Conservation (phyloP, 2,113 vertebrate species). For the Cheirogaleus medius region DNA sequence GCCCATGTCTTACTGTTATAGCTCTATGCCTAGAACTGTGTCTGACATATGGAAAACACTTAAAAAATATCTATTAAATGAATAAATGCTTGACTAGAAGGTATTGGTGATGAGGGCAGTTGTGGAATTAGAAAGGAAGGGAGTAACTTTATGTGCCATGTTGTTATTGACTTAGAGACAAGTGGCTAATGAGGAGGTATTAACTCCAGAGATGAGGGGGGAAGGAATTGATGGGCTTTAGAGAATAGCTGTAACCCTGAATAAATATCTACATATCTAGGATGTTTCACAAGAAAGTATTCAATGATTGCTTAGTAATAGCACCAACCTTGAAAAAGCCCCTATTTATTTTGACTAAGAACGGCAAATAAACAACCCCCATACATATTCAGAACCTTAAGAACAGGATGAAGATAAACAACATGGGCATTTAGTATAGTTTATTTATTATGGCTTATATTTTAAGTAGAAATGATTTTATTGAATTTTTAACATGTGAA, state of each 20-base stretch:
- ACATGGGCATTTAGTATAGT: background rate
- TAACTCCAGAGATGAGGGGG: background rate
- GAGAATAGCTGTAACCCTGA: background rate
- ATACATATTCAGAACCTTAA: background rate
- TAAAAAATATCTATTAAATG: background rate
- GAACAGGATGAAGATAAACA: background rate
- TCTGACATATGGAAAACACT: background rate
- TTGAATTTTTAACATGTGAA: conserved; percentile 9
- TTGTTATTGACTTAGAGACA: background rate
- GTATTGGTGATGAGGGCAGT: background rate
- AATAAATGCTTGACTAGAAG: background rate
- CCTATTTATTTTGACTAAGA: conserved; percentile 8
- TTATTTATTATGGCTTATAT: background rate
- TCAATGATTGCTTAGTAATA: background rate
- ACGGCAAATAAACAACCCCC: background rate
- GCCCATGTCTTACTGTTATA: background rate
- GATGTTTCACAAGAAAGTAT: background rate
- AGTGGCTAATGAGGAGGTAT: background rate
- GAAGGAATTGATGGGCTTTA: background rate
- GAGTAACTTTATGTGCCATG: background rate
- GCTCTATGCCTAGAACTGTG: background rate
- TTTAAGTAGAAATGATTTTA: conserved; percentile 27
- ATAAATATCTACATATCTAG: background rate
- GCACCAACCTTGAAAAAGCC: background rate
- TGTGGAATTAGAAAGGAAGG: background rate